phyloP scores from a whole-genome alignment of 2,113 vertebrate genomes.

The Lycocorax pyrrhopterus region DNA sequence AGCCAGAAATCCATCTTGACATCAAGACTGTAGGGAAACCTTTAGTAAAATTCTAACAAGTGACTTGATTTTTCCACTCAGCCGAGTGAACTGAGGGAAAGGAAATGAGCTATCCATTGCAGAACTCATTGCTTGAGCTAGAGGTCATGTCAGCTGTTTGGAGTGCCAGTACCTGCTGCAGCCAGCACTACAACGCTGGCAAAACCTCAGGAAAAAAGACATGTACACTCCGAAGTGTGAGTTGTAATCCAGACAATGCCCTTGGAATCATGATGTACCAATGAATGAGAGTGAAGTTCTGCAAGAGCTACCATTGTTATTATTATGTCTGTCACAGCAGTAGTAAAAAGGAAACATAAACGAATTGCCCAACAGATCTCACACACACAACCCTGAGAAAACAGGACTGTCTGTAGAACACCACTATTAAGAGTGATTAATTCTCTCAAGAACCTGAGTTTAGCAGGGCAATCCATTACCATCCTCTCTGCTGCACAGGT shows the following conservation, averaged over 20 bases:
- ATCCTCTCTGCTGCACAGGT: neutral
- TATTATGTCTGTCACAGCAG: neutral
- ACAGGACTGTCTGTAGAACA: neutral
- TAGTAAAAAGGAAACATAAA: neutral
- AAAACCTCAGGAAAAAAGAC: neutral
- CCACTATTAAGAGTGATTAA: neutral
- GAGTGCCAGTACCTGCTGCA: neutral
- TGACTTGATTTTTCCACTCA: constrained; percentile 1
- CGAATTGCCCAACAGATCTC: neutral
- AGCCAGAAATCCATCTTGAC: neutral
- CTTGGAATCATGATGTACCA: neutral
- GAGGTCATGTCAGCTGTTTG: neutral
- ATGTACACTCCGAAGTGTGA: neutral
- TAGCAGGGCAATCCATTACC: neutral
- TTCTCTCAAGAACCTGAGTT: neutral
- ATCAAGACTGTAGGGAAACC: neutral
- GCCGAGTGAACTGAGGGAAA: neutral
- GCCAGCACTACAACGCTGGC: neutral
- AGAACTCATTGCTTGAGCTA: neutral
- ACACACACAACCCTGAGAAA: neutral
- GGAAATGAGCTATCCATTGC: neutral
- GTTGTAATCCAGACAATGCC: neutral
- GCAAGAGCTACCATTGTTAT: neutral
- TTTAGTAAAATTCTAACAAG: neutral
- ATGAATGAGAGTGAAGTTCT: neutral